Evolutionary conservation across 2,797 vertebrate species (phyloP), one percentile per base, ranked within the genome.

Genomic region (Brotogeris chrysoptera): DNA sequence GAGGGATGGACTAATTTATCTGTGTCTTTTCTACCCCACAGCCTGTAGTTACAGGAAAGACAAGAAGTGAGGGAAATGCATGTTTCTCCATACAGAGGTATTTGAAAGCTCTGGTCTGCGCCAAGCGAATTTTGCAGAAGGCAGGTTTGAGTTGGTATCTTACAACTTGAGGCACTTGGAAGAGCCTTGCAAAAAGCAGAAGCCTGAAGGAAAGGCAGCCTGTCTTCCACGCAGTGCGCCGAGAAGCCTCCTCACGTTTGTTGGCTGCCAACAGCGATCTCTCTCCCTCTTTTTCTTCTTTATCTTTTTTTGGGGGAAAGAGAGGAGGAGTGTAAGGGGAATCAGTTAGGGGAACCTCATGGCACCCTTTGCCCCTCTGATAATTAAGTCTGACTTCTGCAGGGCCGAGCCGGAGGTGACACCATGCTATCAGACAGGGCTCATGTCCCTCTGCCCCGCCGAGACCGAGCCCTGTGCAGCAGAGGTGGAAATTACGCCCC

Each of bases 191-290:
- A n/a, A n/a, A 61, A 61, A 61, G 66, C 66, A 27, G 30, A 6
- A 36, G 16, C 21, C 16, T 0, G 1, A 43, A 61, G 14, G 23
- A 66, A 65, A 73, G 39, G 3, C 64, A 83, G 10, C 4, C 17
- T 71, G 5, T 0, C 16, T 11, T 55, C 49, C 32, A 11, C 0
- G 0, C 39, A 25, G 30, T 2, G 21, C 57, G 2, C 12, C 0
- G 3, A 63, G 46, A 39, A 17, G 34, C 23, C 24, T 30, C 34
- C 12, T 8, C 13, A 11, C 5, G 2, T 63, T 59, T 47, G 16
- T 38, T 32, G 36, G 1, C 38, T 24, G 23, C 8, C 52, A 38
- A 1, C 43, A 28, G 47, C 4, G 9, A 36, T 9, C 20, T 16
- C 9, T 25, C n/a, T n/a, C 16, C 71, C 68, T 71, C 2, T 4